A percentile compares a stretch with the other conserved stretches of the same genome.
Evolutionary conservation across 2,888 invertebrate species (phyloP).

Genomic region (Parnassius glacialis): DNA sequence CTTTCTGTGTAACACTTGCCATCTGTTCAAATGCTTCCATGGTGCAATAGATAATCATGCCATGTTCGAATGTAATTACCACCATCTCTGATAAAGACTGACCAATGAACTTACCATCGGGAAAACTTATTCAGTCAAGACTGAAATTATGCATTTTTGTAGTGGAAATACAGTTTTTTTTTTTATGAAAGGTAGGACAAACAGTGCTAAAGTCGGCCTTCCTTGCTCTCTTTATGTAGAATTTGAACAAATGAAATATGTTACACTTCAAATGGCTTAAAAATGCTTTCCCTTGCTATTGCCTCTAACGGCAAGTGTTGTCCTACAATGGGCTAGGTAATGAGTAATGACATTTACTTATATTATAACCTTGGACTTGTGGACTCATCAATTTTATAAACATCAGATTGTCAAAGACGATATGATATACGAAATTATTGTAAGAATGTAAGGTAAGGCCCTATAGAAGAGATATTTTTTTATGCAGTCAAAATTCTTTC

Average conservation of each 20-base stretch:
- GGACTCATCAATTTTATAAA: slow-evolving; percentile 55
- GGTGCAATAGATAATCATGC: slow-evolving; percentile 13
- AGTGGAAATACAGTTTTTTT: slow-evolving; percentile 54
- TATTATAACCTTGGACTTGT: slow-evolving; percentile 40
- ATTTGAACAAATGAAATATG: slow-evolving; percentile 65
- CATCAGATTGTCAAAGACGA: slow-evolving; percentile 78
- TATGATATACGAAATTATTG: slow-evolving; percentile 76
- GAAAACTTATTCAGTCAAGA: slow-evolving; percentile 46
- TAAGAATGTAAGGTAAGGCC: slow-evolving; percentile 79
- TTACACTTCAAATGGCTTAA: slow-evolving; percentile 54
- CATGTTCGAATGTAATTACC: slow-evolving; percentile 18
- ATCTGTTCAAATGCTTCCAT: slow-evolving; percentile 56
- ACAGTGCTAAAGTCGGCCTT: slow-evolving; percentile 53
- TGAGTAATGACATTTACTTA: slow-evolving; percentile 52
- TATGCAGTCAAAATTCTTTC: slow-evolving; percentile 76
- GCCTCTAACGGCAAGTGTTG: slow-evolving; percentile 57
- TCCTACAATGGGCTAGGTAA: slow-evolving; percentile 46
- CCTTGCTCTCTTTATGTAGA: slow-evolving; percentile 60
- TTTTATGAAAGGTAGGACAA: slow-evolving; percentile 34
- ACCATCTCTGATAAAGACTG: slow-evolving; percentile 43
- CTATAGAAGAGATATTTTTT: slow-evolving; percentile 79
- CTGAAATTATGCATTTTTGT: slow-evolving; percentile 69
- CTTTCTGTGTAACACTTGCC: slow-evolving; percentile 70
- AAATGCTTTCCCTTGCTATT: slow-evolving; percentile 45
- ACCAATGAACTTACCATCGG: slow-evolving; percentile 28